A percentile compares a stretch with the other conserved stretches of the same genome.
phyloP scores from a whole-genome alignment of 2,113 vertebrate genomes.

The Syrrhaptes paradoxus region DNA sequence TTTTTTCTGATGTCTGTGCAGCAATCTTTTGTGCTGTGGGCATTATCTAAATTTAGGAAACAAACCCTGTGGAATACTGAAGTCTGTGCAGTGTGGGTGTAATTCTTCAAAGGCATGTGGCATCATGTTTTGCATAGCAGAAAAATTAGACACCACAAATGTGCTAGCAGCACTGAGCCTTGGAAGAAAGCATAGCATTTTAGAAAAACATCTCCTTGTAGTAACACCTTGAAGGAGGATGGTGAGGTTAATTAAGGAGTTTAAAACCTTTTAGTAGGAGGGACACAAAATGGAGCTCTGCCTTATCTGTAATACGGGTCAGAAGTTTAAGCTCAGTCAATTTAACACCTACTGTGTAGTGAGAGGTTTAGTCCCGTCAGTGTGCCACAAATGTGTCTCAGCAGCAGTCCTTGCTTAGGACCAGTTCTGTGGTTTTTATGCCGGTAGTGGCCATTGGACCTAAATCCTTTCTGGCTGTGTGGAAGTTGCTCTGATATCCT shows the following conservation, averaged over 20 bases:
- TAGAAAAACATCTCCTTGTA: neutral
- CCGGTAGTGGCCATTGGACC: neutral
- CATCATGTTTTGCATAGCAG: neutral
- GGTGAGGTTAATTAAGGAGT: neutral
- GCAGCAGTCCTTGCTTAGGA: neutral
- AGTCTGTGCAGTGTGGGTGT: neutral
- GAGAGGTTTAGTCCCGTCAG: neutral
- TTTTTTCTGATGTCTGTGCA: neutral
- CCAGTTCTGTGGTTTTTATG: neutral
- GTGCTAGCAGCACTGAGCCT: neutral
- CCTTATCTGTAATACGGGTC: neutral
- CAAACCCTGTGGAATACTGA: neutral
- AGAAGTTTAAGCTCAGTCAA: neutral
- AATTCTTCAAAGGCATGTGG: neutral
- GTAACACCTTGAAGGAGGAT: neutral
- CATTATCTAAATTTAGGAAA: neutral
- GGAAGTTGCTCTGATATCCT: neutral
- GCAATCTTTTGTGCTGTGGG: neutral
- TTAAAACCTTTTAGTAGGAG: neutral
- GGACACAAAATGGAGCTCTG: neutral
- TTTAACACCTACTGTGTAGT: neutral
- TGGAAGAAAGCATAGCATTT: neutral
- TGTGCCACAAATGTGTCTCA: neutral
- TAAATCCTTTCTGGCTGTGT: neutral
- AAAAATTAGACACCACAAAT: neutral